A percentile compares a stretch with the other conserved stretches of the same genome.
Evolutionary conservation across 1,140 invertebrate species (phyloP).

Genomic region (Drosophila truncata): DNA sequence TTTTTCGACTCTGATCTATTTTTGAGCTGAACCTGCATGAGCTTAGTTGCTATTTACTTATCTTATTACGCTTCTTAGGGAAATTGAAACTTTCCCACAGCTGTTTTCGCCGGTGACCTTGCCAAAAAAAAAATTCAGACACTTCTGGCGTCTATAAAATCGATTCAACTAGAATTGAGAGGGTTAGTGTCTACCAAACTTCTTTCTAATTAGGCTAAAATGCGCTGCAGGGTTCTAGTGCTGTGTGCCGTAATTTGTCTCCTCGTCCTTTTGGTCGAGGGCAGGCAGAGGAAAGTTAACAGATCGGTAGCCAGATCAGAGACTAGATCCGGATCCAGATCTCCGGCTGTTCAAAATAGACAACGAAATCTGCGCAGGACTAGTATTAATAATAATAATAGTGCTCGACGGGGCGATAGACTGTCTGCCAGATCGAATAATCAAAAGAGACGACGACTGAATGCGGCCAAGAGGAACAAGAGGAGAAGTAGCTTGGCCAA

Average conservation of each 20-base stretch:
- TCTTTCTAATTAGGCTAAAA: conserved; percentile 5
- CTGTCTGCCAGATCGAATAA: conserved; percentile 8
- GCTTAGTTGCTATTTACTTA: conserved; percentile 24
- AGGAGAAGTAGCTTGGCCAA: not conserved
- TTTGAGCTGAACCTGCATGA: not conserved
- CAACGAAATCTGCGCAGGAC: not conserved
- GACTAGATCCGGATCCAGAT: not conserved
- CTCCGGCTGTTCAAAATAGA: conserved; percentile 1
- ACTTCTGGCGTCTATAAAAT: conserved; percentile 33
- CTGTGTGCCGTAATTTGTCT: conserved; percentile 38
- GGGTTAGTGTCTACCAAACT: conserved; percentile 31
- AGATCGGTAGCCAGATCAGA: conserved; percentile 5
- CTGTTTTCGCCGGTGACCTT: conserved; percentile 38
- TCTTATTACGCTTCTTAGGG: conserved; percentile 2
- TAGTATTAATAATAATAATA: conserved; percentile 1
- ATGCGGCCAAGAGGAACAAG: conserved; percentile 17
- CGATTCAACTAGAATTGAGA: not conserved
- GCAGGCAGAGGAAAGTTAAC: conserved; percentile 15
- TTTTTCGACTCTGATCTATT: conserved; percentile 10
- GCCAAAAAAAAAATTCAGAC: not conserved
- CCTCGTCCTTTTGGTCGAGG: conserved; percentile 28
- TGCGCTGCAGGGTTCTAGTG: conserved; percentile 32
- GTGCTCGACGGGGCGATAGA: not conserved
- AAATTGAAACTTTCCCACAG: conserved; percentile 25
- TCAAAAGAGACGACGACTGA: not conserved